These are phyloP conservation scores for Pseudopleuronectes americanus DNA, from an alignment of 2,797 vertebrate genomes.

Conservation along the genomic window DNA sequence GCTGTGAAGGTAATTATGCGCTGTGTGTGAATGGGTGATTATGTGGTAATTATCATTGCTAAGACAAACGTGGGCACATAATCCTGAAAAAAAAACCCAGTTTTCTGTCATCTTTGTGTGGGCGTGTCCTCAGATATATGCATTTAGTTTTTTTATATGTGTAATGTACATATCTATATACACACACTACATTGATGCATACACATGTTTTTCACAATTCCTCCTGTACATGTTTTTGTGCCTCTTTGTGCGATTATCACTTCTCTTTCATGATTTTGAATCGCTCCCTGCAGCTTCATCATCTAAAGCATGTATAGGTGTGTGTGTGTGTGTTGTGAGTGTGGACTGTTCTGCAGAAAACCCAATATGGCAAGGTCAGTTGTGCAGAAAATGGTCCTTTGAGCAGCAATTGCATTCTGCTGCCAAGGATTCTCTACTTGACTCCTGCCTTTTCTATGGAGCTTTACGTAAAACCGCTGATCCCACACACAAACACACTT, in stretches of 20 bases:
- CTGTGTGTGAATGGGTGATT: slow-evolving; percentile 51
- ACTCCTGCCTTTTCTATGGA: slow-evolving; percentile 74
- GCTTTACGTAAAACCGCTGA: slow-evolving; percentile 76
- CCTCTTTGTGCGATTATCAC: not conserved
- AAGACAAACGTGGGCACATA: slow-evolving; percentile 46
- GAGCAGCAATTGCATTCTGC: slow-evolving; percentile 69
- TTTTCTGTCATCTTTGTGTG: slow-evolving; percentile 17
- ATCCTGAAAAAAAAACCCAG: slow-evolving; percentile 29
- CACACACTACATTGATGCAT: slow-evolving; percentile 1
- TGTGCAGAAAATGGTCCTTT: slow-evolving; percentile 74
- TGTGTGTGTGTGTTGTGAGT: slow-evolving; percentile 5
- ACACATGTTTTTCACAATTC: not conserved
- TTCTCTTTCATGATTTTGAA: slow-evolving; percentile 34
- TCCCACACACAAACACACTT: slow-evolving; percentile 67
- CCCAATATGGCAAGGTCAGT: slow-evolving; percentile 72
- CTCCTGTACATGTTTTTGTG: slow-evolving; percentile 2
- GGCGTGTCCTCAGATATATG: not conserved
- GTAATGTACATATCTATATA: not conserved
- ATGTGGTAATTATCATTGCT: slow-evolving; percentile 64
- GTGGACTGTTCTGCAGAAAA: slow-evolving; percentile 54
- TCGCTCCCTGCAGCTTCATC: slow-evolving; percentile 42
- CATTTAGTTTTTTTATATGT: slow-evolving; percentile 14
- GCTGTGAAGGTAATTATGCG: slow-evolving; percentile 47
- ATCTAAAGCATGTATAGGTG: slow-evolving; percentile 21
- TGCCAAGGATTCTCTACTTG: slow-evolving; percentile 76